A percentile compares a stretch with the other conserved stretches of the same genome.
These are phyloP conservation scores for Limosa lapponica DNA, from an alignment of 2,797 vertebrate genomes.

Conservation along the genomic window DNA sequence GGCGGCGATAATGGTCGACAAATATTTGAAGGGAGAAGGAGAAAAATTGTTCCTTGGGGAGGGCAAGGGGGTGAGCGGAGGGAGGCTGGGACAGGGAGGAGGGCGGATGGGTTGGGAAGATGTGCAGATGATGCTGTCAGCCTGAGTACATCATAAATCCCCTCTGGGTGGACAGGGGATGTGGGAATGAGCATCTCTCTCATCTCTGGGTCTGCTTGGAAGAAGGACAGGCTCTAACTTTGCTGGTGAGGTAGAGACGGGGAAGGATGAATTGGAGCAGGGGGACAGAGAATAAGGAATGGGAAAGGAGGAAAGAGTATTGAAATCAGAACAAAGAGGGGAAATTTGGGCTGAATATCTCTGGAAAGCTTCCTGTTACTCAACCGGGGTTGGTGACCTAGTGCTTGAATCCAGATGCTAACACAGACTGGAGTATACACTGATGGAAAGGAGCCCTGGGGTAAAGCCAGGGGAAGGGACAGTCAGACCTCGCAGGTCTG, in stretches of 20 bases:
- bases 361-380: background rate
- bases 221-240: background rate
- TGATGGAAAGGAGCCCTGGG: background rate
- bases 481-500: background rate
- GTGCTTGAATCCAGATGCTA: background rate
- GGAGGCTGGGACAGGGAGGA: background rate
- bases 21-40: slow-evolving; percentile 18
- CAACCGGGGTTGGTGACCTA: background rate
- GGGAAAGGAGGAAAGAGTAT: rapidly evolving
- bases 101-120: background rate
- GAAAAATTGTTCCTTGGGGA: slow-evolving; percentile 13
- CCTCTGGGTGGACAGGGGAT: background rate
- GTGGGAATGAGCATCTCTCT: background rate
- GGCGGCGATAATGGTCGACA: background rate
- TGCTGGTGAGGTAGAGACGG: background rate
- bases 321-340: background rate
- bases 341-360: background rate
- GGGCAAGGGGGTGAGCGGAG: background rate
- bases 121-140: background rate
- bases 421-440: rapidly evolving
- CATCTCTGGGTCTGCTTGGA: background rate
- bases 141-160: background rate
- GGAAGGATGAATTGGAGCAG: background rate
- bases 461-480: background rate
- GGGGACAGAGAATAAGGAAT: background rate